Evolutionary conservation across 2,797 vertebrate genomes (phyloP).

Genomic region (Chrosomus eos): DNA sequence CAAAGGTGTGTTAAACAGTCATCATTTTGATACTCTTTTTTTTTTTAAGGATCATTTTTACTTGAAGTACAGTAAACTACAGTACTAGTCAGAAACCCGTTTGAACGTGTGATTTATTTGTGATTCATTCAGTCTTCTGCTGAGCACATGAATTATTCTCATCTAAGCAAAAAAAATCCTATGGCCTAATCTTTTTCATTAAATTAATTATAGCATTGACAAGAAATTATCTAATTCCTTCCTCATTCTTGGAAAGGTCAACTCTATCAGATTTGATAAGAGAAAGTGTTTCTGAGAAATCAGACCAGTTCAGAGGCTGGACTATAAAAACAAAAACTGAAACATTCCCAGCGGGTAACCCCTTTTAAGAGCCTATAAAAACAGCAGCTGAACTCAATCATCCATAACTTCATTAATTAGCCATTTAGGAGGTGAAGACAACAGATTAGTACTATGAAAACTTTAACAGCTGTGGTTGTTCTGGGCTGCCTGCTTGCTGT

Average conservation of each 20-base stretch:
- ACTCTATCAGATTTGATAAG: not conserved
- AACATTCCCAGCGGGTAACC: not conserved
- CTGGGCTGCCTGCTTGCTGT: conserved; percentile 30
- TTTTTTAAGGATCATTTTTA: no score
- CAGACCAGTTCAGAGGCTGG: not conserved
- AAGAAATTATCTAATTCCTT: not conserved
- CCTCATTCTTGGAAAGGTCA: conserved; percentile 37
- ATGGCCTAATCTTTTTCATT: not conserved
- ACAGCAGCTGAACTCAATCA: not conserved
- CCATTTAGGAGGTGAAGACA: not conserved
- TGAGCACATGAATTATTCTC: no score
- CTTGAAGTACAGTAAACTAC: no score
- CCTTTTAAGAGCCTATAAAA: conserved; percentile 9
- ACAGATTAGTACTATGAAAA: not conserved
- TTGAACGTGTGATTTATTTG: no score
- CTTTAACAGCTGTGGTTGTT: conserved; percentile 16
- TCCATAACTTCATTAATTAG: not conserved
- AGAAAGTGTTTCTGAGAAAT: conserved; percentile 33
- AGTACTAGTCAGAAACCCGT: no score
- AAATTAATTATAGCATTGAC: not conserved
- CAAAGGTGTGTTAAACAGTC: no score
- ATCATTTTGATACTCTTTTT: no score
- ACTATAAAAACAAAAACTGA: conserved; percentile 36
- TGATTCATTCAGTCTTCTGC: no score
- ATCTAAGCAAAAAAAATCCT: not conserved